Evolutionary conservation across 2,888 invertebrate species (phyloP), one percentile per base, ranked within the genome.

Genomic region (Netelia melanura): DNA sequence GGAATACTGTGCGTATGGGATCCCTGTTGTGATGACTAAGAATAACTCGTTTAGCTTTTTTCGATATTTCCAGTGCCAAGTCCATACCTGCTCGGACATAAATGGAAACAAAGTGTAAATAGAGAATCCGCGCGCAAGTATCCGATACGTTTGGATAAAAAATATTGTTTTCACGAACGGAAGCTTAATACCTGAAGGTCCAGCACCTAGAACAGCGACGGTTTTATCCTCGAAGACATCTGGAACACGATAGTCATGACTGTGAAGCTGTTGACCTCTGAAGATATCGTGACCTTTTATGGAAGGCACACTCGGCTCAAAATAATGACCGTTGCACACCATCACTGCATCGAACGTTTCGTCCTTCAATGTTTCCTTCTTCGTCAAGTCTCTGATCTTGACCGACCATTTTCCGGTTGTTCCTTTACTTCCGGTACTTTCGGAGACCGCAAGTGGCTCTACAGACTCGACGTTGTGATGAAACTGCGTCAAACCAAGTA

Each of bases 11-110:
- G 81, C 94, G 94, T 1, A 96, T 96, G 43, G 95, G 95, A 84
- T 96, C 96, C 56, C 94, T 95, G 11, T 95, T 93, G 89, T 97
- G 97, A 91, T 97, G 97, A 91, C 97, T 97, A 30, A 97, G 94
- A 71, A 96, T 94, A 6, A 97, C 97, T 56, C 89, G 90, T 21
- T 89, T 90, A 1, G 93, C 93, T 44, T 87, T 90, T 70, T 71
- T 88, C 30, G 93, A 93, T 87, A 94, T 93, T 78, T 94, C 94
- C 86, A 94, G 86, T 10, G 94, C 91, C 77, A 94, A 88, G 87
- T 94, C 94, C 91, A 94, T 92, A 9, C 93, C 93, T 93, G 61
- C 65, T 54, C 25, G 23, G 48, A 58, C 56, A 9, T 17, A 68
- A 67, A n/a, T 56, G 58, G 43, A 44, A 21, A 17, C 23, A 21